A percentile compares a stretch with the other conserved stretches of the same genome.
These are phyloP conservation scores for Cataglyphis hispanica DNA, from an alignment of 1,140 invertebrate genomes.

Conservation along the genomic window DNA sequence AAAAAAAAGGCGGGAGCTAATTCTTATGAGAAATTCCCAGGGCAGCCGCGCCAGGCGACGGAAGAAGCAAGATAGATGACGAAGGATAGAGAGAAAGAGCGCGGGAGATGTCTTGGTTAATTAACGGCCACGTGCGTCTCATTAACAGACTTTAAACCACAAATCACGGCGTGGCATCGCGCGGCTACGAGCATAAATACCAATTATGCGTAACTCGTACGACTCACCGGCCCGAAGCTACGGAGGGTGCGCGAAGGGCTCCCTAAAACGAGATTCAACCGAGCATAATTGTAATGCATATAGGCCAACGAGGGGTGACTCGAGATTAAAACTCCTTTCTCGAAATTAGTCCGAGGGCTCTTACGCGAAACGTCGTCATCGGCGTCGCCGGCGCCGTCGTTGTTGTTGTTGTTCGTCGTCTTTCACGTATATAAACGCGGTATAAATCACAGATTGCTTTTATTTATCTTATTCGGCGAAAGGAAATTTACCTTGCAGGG, in stretches of 20 bases:
- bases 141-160: conserved; percentile 78
- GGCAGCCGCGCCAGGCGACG: background rate
- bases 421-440: background rate
- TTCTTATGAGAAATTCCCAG: conserved; percentile 53
- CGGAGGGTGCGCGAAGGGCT: conserved; percentile 67
- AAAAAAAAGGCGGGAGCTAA: conserved; percentile 60
- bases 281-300: conserved; percentile 76
- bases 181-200: conserved; percentile 77
- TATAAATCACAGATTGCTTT: conserved; percentile 7
- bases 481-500: background rate
- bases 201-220: conserved; percentile 76
- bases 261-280: conserved; percentile 68
- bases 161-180: conserved; percentile 72
- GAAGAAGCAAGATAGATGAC: conserved; percentile 8
- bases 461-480: conserved; percentile 3
- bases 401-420: background rate
- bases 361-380: conserved; percentile 4
- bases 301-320: conserved; percentile 67
- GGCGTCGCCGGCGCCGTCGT: background rate
- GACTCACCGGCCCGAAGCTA: conserved; percentile 60
- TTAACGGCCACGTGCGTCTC: conserved; percentile 79
- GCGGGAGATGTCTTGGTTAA: conserved; percentile 71
- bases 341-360: conserved; percentile 62
- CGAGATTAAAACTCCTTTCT: conserved; percentile 74
- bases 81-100: conserved; percentile 23